A percentile compares a stretch with the other conserved stretches of the same genome.
These are phyloP conservation scores for Rhinolophus sinicus DNA, from an alignment of 2,113 vertebrate species.

Conservation along the genomic window DNA sequence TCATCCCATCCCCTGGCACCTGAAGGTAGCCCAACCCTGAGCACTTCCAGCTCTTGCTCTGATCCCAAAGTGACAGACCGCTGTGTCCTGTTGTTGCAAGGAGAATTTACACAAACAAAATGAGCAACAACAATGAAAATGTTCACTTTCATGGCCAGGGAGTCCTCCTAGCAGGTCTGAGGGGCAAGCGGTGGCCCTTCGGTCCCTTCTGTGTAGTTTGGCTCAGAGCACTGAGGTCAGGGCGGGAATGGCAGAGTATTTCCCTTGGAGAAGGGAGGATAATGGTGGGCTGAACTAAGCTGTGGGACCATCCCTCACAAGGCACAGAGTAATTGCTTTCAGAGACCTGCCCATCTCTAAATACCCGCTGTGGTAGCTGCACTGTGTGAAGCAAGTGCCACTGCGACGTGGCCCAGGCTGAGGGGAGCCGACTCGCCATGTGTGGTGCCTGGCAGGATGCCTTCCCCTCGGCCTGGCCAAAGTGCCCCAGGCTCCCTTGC, in stretches of 20 bases:
- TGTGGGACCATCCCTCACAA: not conserved
- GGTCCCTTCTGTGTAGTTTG: not conserved
- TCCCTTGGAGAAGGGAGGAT: not conserved
- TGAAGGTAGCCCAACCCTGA: not conserved
- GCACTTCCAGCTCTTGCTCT: slow-evolving; percentile 28
- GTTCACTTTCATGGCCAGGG: not conserved
- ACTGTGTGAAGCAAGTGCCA: not conserved
- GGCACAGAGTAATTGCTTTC: not conserved
- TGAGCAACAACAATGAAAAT: not conserved
- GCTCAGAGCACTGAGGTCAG: not conserved
- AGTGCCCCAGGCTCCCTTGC: not conserved
- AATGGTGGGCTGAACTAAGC: not conserved
- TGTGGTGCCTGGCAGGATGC: slow-evolving; percentile 28
- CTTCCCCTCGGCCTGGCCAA: not conserved
- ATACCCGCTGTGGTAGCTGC: not conserved
- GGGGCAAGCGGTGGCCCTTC: not conserved
- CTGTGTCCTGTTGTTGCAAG: not conserved
- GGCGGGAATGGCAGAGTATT: not conserved
- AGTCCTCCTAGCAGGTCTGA: not conserved
- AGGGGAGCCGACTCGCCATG: not conserved
- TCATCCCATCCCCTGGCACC: not conserved
- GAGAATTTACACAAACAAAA: slow-evolving; percentile 8
- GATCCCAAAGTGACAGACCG: not conserved
- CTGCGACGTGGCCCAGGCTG: not conserved
- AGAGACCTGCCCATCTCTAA: not conserved